Conservation (phyloP, 1,140 invertebrate genomes). For the Drosophila mojavensis region DNA sequence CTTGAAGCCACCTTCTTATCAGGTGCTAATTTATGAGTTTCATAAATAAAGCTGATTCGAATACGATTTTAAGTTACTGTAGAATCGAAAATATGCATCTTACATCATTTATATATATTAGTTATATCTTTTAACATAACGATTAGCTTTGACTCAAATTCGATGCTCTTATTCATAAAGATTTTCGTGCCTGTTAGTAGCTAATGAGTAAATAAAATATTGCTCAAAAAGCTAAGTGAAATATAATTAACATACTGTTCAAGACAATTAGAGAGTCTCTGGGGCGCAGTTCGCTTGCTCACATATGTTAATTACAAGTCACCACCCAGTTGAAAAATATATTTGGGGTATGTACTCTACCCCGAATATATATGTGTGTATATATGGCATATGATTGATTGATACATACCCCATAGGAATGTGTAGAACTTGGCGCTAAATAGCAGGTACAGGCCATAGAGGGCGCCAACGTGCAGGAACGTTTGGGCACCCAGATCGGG, state of each 20-base stretch:
- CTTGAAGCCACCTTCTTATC: background rate
- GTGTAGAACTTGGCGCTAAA: conserved; percentile 88
- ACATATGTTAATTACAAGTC: conserved; percentile 42
- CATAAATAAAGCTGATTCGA: background rate
- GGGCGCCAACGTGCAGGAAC: conserved; percentile 87
- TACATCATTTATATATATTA: no score
- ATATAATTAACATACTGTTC: conserved; percentile 45
- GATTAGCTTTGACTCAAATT: no score
- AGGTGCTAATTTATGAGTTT: background rate
- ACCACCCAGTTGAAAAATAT: background rate
- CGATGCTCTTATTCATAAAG: no score
- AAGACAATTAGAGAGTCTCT: conserved; percentile 45
- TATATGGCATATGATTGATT: conserved; percentile 8
- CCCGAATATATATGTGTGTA: background rate
- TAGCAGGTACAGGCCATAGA: conserved; percentile 89
- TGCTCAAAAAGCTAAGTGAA: conserved; percentile 13
- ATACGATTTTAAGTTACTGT: no score
- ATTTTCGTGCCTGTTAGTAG: background rate
- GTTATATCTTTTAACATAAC: no score
- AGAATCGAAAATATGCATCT: no score
- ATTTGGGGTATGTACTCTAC: background rate
- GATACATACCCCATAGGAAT: conserved; percentile 89
- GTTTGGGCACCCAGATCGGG: conserved; percentile 88
- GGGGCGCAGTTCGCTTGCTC: conserved; percentile 14
- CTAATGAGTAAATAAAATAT: conserved; percentile 4